These are phyloP conservation scores for Aphis craccivora DNA, from an alignment of 1,140 invertebrate genomes.

Conservation along the genomic window DNA sequence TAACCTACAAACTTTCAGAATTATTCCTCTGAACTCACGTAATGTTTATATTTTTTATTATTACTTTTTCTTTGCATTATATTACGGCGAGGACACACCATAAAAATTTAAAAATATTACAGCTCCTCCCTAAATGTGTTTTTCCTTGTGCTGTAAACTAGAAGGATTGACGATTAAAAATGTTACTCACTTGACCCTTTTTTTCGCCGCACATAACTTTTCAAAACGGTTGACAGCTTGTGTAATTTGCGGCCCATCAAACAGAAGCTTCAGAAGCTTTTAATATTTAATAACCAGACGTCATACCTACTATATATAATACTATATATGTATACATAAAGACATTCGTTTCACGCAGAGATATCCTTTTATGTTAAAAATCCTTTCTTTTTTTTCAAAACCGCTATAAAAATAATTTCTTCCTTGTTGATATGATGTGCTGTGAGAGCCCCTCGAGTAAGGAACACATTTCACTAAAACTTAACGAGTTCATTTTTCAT, in stretches of 20 bases:
- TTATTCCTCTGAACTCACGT: constrained; percentile 14
- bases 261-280: not conserved
- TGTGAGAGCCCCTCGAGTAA: not conserved
- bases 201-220: constrained; percentile 29
- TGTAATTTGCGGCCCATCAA: constrained; percentile 12
- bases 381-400: not conserved
- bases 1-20: not conserved
- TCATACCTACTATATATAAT: not conserved
- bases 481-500: not conserved
- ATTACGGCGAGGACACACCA: not conserved
- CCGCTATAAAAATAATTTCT: not conserved
- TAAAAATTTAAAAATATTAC: constrained; percentile 20
- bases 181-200: constrained; percentile 43
- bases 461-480: not conserved
- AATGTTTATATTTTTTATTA: not conserved
- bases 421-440: not conserved
- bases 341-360: not conserved
- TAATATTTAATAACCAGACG: constrained; percentile 48
- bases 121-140: not conserved
- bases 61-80: constrained; percentile 3
- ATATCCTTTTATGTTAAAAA: constrained; percentile 15
- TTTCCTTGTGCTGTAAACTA: not conserved
- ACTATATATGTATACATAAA: not conserved
- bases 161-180: constrained; percentile 29
- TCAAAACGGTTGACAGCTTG: constrained; percentile 36